Base-by-base conservation (phyloP, 2,888 invertebrate species). In the Xestia ashworthii region DNA sequence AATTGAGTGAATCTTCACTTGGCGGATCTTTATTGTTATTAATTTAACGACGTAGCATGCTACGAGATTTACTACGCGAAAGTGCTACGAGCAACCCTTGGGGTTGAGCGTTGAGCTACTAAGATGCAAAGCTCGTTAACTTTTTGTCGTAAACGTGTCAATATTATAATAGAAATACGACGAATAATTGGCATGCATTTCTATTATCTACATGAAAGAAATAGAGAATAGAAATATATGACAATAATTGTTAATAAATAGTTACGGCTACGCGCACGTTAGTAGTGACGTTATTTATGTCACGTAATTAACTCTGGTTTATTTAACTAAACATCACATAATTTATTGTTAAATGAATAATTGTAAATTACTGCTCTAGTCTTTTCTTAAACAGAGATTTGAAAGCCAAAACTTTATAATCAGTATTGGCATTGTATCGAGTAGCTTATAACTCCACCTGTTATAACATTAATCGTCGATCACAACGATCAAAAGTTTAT, bases 401-500 rank as follows among this genome's bases (percentile, higher is more conserved):
- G 50, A 71, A 65, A 70, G 46, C 62, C 46, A 66, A 73, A 74
- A 66, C 64, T 46, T 76, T 53, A 71, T 79, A 84, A 75, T 73
- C 72, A 44, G 64, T 46, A 65, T 50, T 44, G 48, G 62, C 67
- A 78, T 78, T 81, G 82, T 84, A 78, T 75, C n/a, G 60, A 75
- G 25, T 71, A 75, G 74, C 74, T 50, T 65, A 19, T 58, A 44
- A 64, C 73, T 58, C 46, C 72, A 76, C 77, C 74, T 85, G 62
- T 71, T 79, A 79, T 60, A 79, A 74, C 58, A 72, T 77, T 62
- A 76, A 81, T 76, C 67, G 85, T 85, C 46, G 60, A 74, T 87
- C 85, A 76, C 55, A 78, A 64, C 60, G 38, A 87, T 83, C 79
- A 86, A 65, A 71, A 79, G 62, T 82, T 82, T 78, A 82, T 76